A percentile compares a stretch with the other conserved stretches of the same genome.
Evolutionary conservation across 2,113 vertebrate genomes (phyloP).

Genomic region (Candoia aspera): DNA sequence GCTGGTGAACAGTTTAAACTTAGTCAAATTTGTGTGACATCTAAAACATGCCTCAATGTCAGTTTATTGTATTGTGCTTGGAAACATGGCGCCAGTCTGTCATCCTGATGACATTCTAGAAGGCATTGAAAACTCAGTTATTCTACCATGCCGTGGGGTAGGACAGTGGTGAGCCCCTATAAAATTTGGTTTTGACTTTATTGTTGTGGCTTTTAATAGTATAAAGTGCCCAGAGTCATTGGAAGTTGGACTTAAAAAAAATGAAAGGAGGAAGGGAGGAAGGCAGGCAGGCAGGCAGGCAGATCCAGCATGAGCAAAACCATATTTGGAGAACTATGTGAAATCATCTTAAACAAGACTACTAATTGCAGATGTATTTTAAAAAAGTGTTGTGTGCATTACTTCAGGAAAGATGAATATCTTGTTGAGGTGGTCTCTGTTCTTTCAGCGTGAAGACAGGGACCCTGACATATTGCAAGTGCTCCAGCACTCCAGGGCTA

Average conservation of each 20-base stretch:
- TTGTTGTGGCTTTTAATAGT: background rate
- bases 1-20: conserved; percentile 33
- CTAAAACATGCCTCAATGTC: conserved; percentile 42
- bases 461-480: background rate
- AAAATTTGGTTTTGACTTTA: background rate
- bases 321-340: background rate
- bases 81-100: background rate
- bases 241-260: background rate
- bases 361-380: background rate
- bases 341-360: background rate
- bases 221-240: background rate
- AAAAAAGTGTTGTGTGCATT: background rate
- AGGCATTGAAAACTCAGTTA: background rate
- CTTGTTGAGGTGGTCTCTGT: background rate
- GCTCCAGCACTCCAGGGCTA: background rate
- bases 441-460: background rate
- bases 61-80: background rate
- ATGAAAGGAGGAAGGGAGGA: background rate
- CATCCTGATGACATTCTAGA: background rate
- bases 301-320: background rate
- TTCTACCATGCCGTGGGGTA: background rate
- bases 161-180: background rate
- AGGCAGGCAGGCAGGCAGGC: background rate
- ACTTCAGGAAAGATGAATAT: background rate
- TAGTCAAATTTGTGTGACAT: conserved; percentile 33